These are phyloP conservation scores for Phalacrocorax pelagicus DNA, from an alignment of 2,113 vertebrate species.

Conservation along the genomic window DNA sequence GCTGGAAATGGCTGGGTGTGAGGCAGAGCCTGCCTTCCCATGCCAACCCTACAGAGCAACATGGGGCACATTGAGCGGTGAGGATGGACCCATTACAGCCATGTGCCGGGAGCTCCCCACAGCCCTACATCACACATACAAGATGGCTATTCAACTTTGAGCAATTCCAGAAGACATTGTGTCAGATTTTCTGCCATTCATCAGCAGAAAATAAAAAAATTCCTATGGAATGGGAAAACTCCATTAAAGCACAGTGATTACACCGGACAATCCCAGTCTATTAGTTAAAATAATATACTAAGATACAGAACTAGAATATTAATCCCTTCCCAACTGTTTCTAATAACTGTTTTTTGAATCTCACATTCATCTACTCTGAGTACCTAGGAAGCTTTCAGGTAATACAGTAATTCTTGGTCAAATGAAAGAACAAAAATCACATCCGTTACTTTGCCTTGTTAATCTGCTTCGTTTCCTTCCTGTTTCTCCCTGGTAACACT, in stretches of 20 bases:
- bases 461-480: background rate
- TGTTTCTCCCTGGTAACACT: background rate
- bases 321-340: background rate
- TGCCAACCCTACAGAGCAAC: background rate
- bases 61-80: accelerated
- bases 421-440: background rate
- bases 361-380: background rate
- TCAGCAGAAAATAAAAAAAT: background rate
- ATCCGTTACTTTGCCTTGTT: background rate
- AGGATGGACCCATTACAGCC: background rate
- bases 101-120: background rate
- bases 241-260: background rate
- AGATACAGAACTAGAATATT: background rate
- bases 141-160: background rate
- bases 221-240: background rate
- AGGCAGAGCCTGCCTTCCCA: background rate
- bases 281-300: background rate
- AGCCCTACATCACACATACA: accelerated
- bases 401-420: background rate
- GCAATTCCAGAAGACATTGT: background rate
- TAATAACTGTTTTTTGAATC: background rate
- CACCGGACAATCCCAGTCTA: background rate
- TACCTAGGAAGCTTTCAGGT: background rate
- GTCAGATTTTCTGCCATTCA: background rate
- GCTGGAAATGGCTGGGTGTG: accelerated